Base-by-base conservation (phyloP, 2,888 invertebrate species). In the Ephialtes manifestator region DNA sequence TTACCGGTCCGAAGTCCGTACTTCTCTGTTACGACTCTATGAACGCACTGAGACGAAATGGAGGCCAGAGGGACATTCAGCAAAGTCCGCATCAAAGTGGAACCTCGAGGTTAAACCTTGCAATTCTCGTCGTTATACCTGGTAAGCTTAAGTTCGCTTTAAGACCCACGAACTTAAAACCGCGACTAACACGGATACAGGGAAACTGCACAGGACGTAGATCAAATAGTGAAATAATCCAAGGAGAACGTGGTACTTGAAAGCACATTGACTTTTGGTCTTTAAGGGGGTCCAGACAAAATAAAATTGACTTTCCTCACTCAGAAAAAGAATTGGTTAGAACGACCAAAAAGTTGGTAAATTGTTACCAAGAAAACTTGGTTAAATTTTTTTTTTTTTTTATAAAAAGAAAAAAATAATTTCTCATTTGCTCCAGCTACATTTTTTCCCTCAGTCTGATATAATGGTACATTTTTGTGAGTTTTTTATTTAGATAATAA, bases 81-180 rank as follows among this genome's bases (percentile, higher is more conserved):
- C 35, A 24, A 24, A 46, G 60, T 60, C 51, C 63, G 51, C 76
- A 58, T 77, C 81, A 78, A 74, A 78, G 78, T 81, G 58, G 63
- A 35, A 84, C 67, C 74, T 70, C 15, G 24, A 46, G 68, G 75
- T 72, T 63, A 20, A 65, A 53, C 55, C 67, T 18, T 3, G 18
- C 39, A 58, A 53, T 65, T 43, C 58, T 72, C 39, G 15, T 20
- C 71, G 39, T 67, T 39, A 65, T 65, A 39, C 48, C 63, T 55
- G 53, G 39, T 10, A 39, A n/a, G 35, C 35, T 39, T 74, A 48
- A 48, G 78, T 31, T n/a, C 10, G 68, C 31, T 48, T 70, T 68
- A 24, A 83, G 63, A 28, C 63, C 18, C 18, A 4, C 10, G 18
- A 65, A 65, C 65, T 39, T 60, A n/a, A 15, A 31, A 60, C 13